Evolutionary conservation across 2,797 vertebrate genomes (phyloP).

Genomic region (Melanotaenia nigrans): DNA sequence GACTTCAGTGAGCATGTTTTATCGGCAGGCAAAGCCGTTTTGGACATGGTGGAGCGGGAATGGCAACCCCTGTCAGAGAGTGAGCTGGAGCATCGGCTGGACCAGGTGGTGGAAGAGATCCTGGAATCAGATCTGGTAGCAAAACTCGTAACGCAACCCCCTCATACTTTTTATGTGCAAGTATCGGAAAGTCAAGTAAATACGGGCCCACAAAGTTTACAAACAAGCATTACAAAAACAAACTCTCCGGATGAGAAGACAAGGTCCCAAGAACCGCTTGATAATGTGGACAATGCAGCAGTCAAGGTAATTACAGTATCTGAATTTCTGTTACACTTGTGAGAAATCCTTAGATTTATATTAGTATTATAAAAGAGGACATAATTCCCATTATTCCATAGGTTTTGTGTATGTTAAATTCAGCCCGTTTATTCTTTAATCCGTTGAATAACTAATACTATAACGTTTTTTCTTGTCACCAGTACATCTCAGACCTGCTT

Average conservation of each 20-base stretch:
- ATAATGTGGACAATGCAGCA: slow-evolving; percentile 19
- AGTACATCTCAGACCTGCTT: slow-evolving; percentile 79
- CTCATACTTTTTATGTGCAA: slow-evolving; percentile 19
- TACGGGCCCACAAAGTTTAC: neutral
- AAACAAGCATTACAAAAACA: neutral
- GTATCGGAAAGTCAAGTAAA: slow-evolving; percentile 22
- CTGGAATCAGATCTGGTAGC: slow-evolving; percentile 78
- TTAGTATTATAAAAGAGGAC: neutral
- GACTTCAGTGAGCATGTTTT: slow-evolving; percentile 49
- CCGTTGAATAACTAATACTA: too few species aligned
- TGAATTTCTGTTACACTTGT: neutral
- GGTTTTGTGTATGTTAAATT: too few species aligned
- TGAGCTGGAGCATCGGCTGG: slow-evolving; percentile 83
- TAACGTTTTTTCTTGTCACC: neutral
- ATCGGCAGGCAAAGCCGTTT: slow-evolving; percentile 75
- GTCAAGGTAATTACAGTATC: slow-evolving; percentile 45
- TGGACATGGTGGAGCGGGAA: slow-evolving; percentile 82
- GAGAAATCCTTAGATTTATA: neutral
- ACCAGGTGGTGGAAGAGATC: slow-evolving; percentile 81
- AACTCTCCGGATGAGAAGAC: slow-evolving; percentile 6
- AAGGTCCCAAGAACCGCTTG: slow-evolving; percentile 19
- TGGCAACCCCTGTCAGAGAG: slow-evolving; percentile 82
- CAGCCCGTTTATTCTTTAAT: too few species aligned
- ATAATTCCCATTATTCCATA: too few species aligned
- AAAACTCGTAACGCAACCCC: slow-evolving; percentile 34